Conservation (phyloP, 2,888 invertebrate species). For the Diachrysia chrysitis region DNA sequence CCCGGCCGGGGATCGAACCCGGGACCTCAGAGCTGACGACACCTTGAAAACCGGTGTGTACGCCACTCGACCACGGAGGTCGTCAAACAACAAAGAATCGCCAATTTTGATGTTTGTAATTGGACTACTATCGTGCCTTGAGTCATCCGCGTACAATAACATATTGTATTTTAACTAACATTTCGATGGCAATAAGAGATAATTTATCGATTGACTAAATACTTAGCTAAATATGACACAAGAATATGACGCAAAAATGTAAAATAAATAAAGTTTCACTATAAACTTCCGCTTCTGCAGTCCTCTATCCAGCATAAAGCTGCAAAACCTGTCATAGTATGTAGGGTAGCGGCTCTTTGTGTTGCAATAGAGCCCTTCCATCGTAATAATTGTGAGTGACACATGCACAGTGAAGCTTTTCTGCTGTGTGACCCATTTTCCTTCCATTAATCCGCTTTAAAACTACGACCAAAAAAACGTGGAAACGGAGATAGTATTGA, state of each 20-base stretch:
- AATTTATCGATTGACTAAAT: too few species aligned
- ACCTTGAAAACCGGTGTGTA: too few species aligned
- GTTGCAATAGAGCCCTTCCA: constrained; percentile 21
- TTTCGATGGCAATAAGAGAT: too few species aligned
- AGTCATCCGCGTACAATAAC: too few species aligned
- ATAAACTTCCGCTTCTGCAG: neutral
- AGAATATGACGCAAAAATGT: neutral
- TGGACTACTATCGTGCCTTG: too few species aligned
- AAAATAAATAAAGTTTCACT: neutral
- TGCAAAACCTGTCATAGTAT: neutral
- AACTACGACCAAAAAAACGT: neutral
- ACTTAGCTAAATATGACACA: too few species aligned
- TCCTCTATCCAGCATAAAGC: neutral
- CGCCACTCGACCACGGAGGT: too few species aligned
- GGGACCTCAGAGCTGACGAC: too few species aligned
- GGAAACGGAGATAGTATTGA: neutral
- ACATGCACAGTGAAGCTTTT: constrained; percentile 15
- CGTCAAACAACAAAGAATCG: too few species aligned
- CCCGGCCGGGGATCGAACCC: too few species aligned
- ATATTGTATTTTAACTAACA: too few species aligned
- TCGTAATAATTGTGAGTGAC: constrained; percentile 21
- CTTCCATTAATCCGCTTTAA: constrained; percentile 12
- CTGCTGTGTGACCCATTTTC: constrained; percentile 31
- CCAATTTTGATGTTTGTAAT: too few species aligned
- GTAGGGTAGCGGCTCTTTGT: constrained; percentile 4